phyloP scores from a whole-genome alignment of 2,888 invertebrate species.

The Copidosoma aretas region DNA sequence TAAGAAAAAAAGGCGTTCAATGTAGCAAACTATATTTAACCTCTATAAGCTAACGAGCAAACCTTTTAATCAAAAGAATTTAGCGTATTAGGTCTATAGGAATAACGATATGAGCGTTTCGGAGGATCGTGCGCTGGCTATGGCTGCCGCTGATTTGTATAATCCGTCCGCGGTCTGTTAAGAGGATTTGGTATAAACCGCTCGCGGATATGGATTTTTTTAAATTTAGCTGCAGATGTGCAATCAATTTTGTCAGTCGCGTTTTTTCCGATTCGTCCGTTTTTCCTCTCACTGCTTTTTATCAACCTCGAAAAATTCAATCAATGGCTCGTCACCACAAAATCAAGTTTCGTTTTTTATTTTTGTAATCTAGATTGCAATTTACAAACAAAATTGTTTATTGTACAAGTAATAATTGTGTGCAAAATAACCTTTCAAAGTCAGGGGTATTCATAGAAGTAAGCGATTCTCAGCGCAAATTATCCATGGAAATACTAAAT shows the following conservation, averaged over 20 bases:
- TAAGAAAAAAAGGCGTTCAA: slow-evolving; percentile 41
- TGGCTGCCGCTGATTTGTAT: slow-evolving; percentile 24
- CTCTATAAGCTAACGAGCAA: slow-evolving; percentile 52
- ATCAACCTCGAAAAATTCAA: slow-evolving; percentile 25
- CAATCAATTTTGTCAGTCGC: slow-evolving; percentile 21
- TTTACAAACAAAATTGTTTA: not conserved
- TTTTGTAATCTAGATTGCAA: not conserved
- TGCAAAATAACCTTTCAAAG: too few species aligned
- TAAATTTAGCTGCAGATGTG: slow-evolving; percentile 27
- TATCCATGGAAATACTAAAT: slow-evolving; percentile 53
- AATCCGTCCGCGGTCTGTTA: slow-evolving; percentile 11
- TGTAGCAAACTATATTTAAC: slow-evolving; percentile 59
- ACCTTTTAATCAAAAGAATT: slow-evolving; percentile 56
- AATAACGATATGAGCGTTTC: slow-evolving; percentile 52
- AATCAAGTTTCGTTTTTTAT: slow-evolving; percentile 17
- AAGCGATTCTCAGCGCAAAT: slow-evolving; percentile 43
- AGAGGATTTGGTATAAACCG: slow-evolving; percentile 29
- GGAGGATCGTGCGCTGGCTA: slow-evolving; percentile 27
- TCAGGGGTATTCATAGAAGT: slow-evolving; percentile 23
- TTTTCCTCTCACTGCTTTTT: slow-evolving; percentile 4
- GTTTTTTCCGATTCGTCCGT: slow-evolving; percentile 8
- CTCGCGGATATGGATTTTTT: slow-evolving; percentile 17
- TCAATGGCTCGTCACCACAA: slow-evolving; percentile 30
- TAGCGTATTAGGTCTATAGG: slow-evolving; percentile 55
- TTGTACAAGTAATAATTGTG: not conserved